Evolutionary conservation across 92 coral and sea anemone genomes (phyloP).

Genomic region (Anthopleura xanthogrammica): DNA sequence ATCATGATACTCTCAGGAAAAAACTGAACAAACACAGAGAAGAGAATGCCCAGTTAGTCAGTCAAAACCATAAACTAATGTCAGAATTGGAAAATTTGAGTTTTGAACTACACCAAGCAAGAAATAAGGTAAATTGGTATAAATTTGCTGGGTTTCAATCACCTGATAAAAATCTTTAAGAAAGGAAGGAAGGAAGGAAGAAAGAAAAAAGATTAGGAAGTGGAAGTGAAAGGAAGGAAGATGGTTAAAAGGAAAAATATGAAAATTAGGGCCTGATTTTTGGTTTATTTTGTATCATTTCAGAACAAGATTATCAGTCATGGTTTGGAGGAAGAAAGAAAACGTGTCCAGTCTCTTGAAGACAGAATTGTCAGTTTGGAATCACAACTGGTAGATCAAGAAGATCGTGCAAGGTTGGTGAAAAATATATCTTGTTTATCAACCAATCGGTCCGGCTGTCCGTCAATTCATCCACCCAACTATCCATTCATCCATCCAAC

Average conservation of each 20-base stretch:
- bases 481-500: background rate
- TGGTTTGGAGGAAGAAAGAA: conserved; percentile 78
- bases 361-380: conserved; percentile 89
- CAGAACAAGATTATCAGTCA: conserved; percentile 75
- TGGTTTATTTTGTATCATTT: background rate
- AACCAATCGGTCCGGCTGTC: background rate
- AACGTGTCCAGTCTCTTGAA: conserved; percentile 76
- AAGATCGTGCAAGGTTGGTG: conserved; percentile 73
- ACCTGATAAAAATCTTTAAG: too few relatives aligned
- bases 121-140: conserved; percentile 67
- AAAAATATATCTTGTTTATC: background rate
- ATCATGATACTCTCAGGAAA: conserved; percentile 81
- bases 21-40: conserved; percentile 82
- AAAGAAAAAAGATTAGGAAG: too few relatives aligned
- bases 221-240: too few relatives aligned
- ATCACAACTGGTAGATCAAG: conserved; percentile 85
- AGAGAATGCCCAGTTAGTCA: conserved; percentile 91
- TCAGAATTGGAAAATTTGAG: conserved; percentile 93
- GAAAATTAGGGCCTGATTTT: background rate
- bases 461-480: background rate
- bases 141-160: background rate
- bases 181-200: too few relatives aligned
- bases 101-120: conserved; percentile 91
- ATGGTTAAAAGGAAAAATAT: too few relatives aligned
- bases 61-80: conserved; percentile 94